Evolutionary conservation across 2,113 vertebrate species (phyloP), one percentile per base, ranked within the genome.

Genomic region (Alouatta palliata): DNA sequence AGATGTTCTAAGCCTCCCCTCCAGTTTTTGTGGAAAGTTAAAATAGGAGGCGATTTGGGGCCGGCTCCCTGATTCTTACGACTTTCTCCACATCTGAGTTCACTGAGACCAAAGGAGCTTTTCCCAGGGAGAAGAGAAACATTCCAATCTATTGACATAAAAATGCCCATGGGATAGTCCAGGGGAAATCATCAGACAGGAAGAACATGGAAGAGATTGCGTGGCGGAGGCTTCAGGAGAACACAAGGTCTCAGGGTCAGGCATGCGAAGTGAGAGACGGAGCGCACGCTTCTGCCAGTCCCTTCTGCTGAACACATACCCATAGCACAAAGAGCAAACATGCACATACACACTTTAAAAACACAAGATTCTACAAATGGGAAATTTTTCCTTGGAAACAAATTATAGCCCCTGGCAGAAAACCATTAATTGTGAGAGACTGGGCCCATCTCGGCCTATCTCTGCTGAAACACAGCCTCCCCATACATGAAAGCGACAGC

Each of bases 21-120:
- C 64, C 9, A 40, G 30, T 37, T 32, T 23, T 47, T 3, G 3
- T 30, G 40, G 71, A 49, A 87, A 77, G 35, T 68, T 86, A 10
- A 37, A 35, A 49, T 1, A 87, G 73, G 58, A 75, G 20, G 35
- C 8, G 9, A 8, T 85, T 85, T 61, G 49, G 93, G 54, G 76
- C 49, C 68, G 40, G 12, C 47, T 92, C n/a, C 47, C 54, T 8
- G 10, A 82, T 79, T 96, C 85, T 64, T 54, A 83, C 0, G 32
- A 95, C 96, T 92, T 87, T 87, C 68, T 87, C 84, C 19, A 87
- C 64, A 40, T 87, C 68, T 77, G 83, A 79, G 80, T 91, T 96
- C 84, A 82, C 12, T 19, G 66, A 80, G 79, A 87, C 91, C 89
- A n/a, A 86, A 84, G 87, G 37, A 81, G 21, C n/a, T 82, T 81